Percentiles rank a stretch among this genome's conserved stretches.
Evolutionary conservation across 2,113 vertebrate species (phyloP).

Genomic region (Spermophilus dauricus): DNA sequence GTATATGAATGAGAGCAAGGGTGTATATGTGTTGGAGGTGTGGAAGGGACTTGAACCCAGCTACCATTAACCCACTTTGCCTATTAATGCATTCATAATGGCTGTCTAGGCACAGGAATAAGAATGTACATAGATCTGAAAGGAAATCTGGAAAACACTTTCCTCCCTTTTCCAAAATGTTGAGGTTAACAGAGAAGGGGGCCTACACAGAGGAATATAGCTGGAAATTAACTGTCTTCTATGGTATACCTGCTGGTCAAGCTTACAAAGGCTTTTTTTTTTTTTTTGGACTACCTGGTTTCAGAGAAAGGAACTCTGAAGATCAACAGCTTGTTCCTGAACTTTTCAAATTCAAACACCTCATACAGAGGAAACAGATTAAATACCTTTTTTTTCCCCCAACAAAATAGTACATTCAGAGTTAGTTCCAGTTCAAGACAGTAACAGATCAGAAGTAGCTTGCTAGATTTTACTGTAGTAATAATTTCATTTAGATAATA

Average conservation of each 20-base stretch:
- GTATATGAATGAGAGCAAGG: no score
- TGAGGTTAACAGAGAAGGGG: no score
- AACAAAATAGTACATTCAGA: constrained; percentile 48
- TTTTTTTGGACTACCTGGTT: constrained; percentile 2
- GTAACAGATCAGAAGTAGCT: not conserved
- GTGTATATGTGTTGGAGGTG: not conserved
- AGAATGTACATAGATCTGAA: not conserved
- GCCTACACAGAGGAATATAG: not conserved
- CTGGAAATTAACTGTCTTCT: constrained; percentile 29
- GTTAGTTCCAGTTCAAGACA: not conserved
- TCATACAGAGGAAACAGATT: constrained; percentile 46
- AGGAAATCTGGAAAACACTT: not conserved
- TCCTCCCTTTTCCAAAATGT: not conserved
- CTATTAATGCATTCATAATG: not conserved
- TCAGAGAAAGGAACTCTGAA: not conserved
- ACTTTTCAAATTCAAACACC: constrained; percentile 8
- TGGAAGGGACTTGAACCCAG: not conserved
- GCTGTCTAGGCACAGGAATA: not conserved
- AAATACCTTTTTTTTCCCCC: not conserved
- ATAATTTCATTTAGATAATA: constrained; percentile 25
- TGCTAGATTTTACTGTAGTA: not conserved
- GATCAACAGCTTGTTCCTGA: constrained; percentile 55
- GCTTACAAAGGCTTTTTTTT: constrained; percentile 58
- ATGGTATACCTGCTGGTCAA: not conserved
- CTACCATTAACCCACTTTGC: not conserved